Percentiles rank a stretch among this genome's conserved stretches.
Conservation (phyloP, 2,888 invertebrate genomes). For the Mythimna lalbum region DNA sequence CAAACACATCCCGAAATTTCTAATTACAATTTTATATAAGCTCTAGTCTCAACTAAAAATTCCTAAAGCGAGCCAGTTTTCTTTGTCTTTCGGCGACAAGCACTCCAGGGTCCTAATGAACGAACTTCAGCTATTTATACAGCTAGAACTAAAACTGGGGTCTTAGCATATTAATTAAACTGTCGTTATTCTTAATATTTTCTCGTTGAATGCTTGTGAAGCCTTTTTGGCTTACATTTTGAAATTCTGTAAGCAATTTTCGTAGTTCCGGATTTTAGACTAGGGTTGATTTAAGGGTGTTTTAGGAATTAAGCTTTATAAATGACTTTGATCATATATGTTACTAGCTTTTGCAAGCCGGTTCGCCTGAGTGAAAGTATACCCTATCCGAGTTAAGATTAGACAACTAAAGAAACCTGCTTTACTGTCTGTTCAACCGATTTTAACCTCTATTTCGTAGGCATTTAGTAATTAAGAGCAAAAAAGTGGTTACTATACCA, state of each 20-base stretch:
- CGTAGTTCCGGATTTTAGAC: not conserved
- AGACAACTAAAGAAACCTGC: too few species aligned
- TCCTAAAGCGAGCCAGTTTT: conserved; percentile 43
- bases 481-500: too few species aligned
- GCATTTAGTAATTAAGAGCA: too few species aligned
- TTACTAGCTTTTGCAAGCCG: too few species aligned
- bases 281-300: conserved; percentile 7
- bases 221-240: conserved; percentile 21
- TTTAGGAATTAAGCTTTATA: not conserved
- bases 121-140: conserved; percentile 41
- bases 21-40: not conserved
- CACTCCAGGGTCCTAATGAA: conserved; percentile 44
- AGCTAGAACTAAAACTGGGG: conserved; percentile 28
- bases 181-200: conserved; percentile 42
- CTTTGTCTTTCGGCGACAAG: conserved; percentile 48
- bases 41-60: conserved; percentile 35
- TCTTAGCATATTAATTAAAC: conserved; percentile 53
- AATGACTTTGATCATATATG: too few species aligned
- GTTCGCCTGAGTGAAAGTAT: too few species aligned
- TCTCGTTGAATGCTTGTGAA: conserved; percentile 28
- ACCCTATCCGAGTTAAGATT: too few species aligned
- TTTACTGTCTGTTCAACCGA: too few species aligned
- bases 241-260: conserved; percentile 12
- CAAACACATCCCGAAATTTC: conserved; percentile 11
- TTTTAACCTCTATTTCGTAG: too few species aligned